These are phyloP conservation scores for Limanda limanda DNA, from an alignment of 2,113 vertebrate species.

Conservation along the genomic window DNA sequence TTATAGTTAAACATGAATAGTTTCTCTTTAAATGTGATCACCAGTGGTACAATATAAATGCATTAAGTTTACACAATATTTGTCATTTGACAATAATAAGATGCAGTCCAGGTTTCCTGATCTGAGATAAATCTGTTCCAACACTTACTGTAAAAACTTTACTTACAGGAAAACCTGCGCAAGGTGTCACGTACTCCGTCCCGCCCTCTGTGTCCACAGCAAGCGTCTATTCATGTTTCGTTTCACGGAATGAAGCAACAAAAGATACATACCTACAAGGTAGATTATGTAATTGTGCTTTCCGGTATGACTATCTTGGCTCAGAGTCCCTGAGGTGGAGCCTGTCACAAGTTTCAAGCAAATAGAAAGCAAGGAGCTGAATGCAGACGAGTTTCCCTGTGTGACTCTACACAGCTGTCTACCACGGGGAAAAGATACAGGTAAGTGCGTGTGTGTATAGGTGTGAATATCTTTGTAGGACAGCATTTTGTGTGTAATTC, in stretches of 20 bases:
- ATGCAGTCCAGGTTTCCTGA: not conserved
- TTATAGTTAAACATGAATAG: not conserved
- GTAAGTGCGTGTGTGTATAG: slow-evolving; percentile 36
- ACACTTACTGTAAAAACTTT: not conserved
- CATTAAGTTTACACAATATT: not conserved
- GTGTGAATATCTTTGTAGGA: not conserved
- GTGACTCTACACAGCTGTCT: not conserved
- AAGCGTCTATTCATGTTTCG: not conserved
- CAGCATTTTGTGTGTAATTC: not conserved
- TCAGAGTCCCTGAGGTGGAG: slow-evolving; percentile 41
- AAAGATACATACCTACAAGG: not conserved
- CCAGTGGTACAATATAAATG: no score
- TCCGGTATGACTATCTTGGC: not conserved
- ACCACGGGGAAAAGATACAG: not conserved
- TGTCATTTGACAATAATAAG: not conserved
- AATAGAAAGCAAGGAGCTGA: not conserved
- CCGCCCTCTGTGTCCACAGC: not conserved
- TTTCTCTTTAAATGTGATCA: not conserved
- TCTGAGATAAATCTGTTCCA: not conserved
- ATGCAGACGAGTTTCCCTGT: not conserved
- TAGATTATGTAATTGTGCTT: slow-evolving; percentile 20
- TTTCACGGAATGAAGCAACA: not conserved
- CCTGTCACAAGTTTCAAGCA: slow-evolving; percentile 1
- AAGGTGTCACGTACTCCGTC: not conserved
- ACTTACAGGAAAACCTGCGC: slow-evolving; percentile 16